A percentile compares a stretch with the other conserved stretches of the same genome.
phyloP scores from a whole-genome alignment of 2,113 vertebrate species.

The Mirza zaza region DNA sequence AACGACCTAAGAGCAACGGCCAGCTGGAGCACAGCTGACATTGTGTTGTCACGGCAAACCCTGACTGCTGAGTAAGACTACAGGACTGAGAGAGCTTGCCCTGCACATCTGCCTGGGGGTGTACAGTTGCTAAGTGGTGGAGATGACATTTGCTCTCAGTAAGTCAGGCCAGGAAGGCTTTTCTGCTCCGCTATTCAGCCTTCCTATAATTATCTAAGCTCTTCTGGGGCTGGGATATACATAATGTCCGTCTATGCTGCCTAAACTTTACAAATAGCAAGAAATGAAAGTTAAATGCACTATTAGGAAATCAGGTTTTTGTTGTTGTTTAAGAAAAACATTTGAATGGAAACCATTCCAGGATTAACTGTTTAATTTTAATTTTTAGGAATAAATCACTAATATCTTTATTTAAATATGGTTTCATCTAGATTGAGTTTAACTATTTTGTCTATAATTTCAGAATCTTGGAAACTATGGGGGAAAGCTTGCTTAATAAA shows the following conservation, averaged over 20 bases:
- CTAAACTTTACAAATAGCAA: background rate
- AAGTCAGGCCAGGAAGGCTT: background rate
- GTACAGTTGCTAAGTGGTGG: rapidly evolving
- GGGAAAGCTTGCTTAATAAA: background rate
- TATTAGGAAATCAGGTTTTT: too few species aligned
- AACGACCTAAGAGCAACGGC: background rate
- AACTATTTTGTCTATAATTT: background rate
- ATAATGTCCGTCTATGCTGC: background rate
- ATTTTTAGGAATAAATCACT: background rate
- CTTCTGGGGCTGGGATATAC: too few species aligned
- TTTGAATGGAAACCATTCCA: background rate
- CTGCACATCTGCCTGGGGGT: too few species aligned
- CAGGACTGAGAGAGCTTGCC: background rate
- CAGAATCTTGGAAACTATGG: background rate
- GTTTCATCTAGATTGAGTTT: background rate
- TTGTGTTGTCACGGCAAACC: background rate
- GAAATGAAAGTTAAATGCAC: background rate
- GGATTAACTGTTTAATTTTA: background rate
- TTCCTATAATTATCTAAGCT: background rate
- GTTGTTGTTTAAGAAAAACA: background rate
- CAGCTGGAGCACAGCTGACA: rapidly evolving
- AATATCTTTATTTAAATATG: background rate
- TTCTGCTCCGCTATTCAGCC: background rate
- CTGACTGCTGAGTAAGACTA: background rate
- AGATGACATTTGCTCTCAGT: background rate